Evolutionary conservation across 1,140 invertebrate genomes (phyloP), one percentile per base, ranked within the genome.

Genomic region (Harpegnathos saltator): DNA sequence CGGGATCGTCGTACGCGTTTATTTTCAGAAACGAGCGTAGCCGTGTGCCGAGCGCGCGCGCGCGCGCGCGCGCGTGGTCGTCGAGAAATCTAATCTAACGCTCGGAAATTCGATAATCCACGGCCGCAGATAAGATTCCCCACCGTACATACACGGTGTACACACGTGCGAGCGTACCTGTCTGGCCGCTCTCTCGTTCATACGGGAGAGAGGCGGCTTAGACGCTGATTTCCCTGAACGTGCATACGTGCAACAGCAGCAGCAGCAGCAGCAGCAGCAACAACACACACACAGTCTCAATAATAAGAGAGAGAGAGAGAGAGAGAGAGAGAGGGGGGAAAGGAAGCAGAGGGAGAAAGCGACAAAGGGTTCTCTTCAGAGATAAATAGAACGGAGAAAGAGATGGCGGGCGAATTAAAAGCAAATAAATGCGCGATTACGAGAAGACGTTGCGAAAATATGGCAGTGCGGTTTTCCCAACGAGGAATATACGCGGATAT

Each of bases 41-140:
- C 54, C 56, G 72, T 24, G 61, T 17, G 44, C 29, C 4, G 38
- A 3, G 61, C n/a, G 44, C 33, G 58, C 48, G 29, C 48, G 61
- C 62, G 50, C 33, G 38, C n/a, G 44, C 33, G 58, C 48, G 29
- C 48, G 61, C 62, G 50, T 48, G 38, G 33, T 59, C 80, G 62
- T 15, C 85, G 83, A 81, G 80, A 86, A 89, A 89, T 89, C 87
- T 89, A 89, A 89, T 89, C 87, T 89, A 74, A 72, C 86, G 84
- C 38, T 56, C 48, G 73, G 65, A 65, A 78, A 78, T 56, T 83
- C 86, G 82, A 88, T 88, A 88, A 87, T 84, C 74, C 65, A 12
- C 54, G 29, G 29, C 29, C 68, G 85, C n/a, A 85, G 85, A 88
- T 88, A 88, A 88, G 86, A 84, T 84, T 88, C 65, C 54, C 33